Conservation (phyloP, 2,888 invertebrate genomes). For the Mesorhabditis sp. region DNA sequence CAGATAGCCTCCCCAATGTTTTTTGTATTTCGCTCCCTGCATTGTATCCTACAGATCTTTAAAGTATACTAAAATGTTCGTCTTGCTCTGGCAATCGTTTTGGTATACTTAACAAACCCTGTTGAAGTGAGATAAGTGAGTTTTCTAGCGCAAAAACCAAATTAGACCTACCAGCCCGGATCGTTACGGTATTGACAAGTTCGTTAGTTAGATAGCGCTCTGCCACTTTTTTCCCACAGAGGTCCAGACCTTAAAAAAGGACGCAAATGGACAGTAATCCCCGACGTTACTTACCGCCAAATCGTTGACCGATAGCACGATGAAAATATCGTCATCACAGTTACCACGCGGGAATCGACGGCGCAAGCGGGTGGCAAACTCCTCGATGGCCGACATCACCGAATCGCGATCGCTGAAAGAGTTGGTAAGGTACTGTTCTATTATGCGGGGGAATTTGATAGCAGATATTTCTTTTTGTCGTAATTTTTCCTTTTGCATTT, state of each 20-base stretch:
- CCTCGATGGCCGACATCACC: not conserved
- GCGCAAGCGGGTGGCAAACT: not conserved
- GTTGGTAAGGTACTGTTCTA: too few relatives aligned
- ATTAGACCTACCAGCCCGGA: not conserved
- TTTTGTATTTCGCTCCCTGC: not conserved
- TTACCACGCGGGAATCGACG: slow-evolving; percentile 1
- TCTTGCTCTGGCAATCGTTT: too few relatives aligned
- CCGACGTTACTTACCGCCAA: not conserved
- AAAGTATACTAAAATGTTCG: too few relatives aligned
- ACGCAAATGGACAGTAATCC: not conserved
- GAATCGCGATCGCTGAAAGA: not conserved
- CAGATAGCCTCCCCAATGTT: not conserved
- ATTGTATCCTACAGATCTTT: too few relatives aligned
- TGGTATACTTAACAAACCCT: too few relatives aligned
- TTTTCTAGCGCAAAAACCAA: too few relatives aligned
- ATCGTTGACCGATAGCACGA: not conserved
- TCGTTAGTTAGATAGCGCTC: not conserved
- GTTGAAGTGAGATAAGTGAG: too few relatives aligned
- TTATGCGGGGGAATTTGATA: too few relatives aligned
- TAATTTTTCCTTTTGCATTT: too few relatives aligned
- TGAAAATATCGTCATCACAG: slow-evolving; percentile 4
- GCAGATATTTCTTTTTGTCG: too few relatives aligned
- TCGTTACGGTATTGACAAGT: slow-evolving; percentile 1
- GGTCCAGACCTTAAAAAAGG: slow-evolving; percentile 2
- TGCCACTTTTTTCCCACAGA: not conserved